Evolutionary conservation across 2,113 vertebrate species (phyloP).

Genomic region (Lepus timidus): DNA sequence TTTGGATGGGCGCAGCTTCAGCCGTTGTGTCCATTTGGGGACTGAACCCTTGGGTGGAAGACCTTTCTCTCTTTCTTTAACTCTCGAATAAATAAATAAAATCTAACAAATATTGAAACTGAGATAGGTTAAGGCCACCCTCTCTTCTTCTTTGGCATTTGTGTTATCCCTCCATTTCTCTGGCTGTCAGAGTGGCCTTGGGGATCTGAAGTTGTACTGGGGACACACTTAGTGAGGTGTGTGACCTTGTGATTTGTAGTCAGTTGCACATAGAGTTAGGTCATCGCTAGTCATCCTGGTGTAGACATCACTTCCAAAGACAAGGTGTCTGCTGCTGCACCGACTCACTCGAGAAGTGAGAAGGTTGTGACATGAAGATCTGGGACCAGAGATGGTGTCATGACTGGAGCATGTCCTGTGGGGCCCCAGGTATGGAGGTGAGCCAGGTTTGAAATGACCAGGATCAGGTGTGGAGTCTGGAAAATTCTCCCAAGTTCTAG

Average conservation of each 20-base stretch:
- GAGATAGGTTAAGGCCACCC: background rate
- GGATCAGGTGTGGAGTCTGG: background rate
- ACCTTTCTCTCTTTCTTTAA: too few species aligned
- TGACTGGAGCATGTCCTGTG: background rate
- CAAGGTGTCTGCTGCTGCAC: background rate
- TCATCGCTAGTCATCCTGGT: background rate
- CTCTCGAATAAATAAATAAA: background rate
- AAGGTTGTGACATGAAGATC: constrained; percentile 18
- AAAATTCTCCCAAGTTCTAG: background rate
- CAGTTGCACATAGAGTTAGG: background rate
- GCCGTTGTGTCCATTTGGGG: too few species aligned
- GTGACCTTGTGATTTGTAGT: background rate
- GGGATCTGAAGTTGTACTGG: background rate
- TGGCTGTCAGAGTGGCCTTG: background rate
- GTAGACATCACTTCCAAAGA: constrained; percentile 47
- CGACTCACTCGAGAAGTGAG: background rate
- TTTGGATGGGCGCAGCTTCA: too few species aligned
- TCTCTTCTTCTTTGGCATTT: background rate
- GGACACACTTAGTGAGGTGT: background rate
- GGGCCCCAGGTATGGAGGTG: background rate
- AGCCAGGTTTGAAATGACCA: background rate
- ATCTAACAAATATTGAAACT: background rate
- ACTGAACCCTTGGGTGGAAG: too few species aligned
- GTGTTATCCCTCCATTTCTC: background rate
- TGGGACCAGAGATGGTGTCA: background rate